Evolutionary conservation across 2,113 vertebrate species (phyloP), one percentile per base, ranked within the genome.

Genomic region (Neotoma lepida): DNA sequence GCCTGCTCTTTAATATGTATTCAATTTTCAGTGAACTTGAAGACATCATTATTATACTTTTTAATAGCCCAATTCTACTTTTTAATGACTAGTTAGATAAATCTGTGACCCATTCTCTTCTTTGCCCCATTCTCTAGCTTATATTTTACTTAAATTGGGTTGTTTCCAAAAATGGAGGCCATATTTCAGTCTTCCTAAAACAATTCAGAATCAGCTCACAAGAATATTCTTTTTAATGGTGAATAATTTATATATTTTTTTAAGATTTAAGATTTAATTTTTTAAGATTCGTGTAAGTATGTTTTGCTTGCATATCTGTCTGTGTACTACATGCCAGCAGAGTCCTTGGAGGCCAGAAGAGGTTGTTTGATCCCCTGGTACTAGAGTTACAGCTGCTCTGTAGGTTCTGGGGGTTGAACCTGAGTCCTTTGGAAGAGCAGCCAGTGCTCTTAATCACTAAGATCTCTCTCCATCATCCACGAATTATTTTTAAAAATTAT

Each of bases 91-190:
- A 49, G 64, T 63, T 33, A 80, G 39, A 88, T 17, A 94, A 85
- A 44, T 66, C 64, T 63, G 84, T n/a, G 56, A 91, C 20, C 46
- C 28, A 93, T 88, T 97, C 10, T 2, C 3, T 77, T 17, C 51
- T 51, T 51, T 51, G 51, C 12, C 13, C 46, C 33, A 93, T 85
- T 97, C 10, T 1, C 3, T 81, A 66, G 35, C 26, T 93, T 73
- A 51, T 46, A 94, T 44, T 92, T 93, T 66, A 90, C 58, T 95
- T 70, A 35, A 76, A 76, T 92, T 64, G 89, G 49, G 61, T 87
- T 84, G 86, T 58, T 33, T 82, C 54, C 85, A 58, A 74, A 44
- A 88, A 81, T 41, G 4, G 88, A 85, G 63, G 20, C 13, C 13
- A n/a, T 63, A 80, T 71, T 89, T 76, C 39, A 8, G 46, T 44